Conservation (phyloP, 2,797 vertebrate genomes). For the Neomorphus geoffroyi region DNA sequence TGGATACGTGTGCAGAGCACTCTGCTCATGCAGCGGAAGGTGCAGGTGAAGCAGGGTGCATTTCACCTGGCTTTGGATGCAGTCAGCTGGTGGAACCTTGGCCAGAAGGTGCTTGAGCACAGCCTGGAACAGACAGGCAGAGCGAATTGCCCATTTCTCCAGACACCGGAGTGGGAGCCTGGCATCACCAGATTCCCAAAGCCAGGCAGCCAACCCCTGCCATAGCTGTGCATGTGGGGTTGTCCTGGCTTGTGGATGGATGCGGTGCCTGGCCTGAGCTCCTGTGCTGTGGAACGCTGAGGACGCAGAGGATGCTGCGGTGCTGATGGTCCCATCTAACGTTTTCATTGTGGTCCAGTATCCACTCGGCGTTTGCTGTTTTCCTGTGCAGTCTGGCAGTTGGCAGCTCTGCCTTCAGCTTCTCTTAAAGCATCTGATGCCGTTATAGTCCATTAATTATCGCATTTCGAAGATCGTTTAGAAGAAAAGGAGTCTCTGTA, state of each 20-base stretch:
- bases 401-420: not conserved
- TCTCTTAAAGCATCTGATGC: not conserved
- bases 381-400: not conserved
- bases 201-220: not conserved
- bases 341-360: rapidly evolving
- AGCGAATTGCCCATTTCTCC: not conserved
- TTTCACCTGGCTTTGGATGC: not conserved
- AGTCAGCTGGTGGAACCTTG: rapidly evolving
- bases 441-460: constrained; percentile 6
- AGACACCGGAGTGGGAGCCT: not conserved
- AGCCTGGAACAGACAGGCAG: not conserved
- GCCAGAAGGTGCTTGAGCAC: not conserved
- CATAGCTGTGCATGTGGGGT: not conserved
- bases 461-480: not conserved
- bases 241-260: not conserved
- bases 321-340: rapidly evolving
- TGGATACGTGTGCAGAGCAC: rapidly evolving
- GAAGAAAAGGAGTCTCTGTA: constrained; percentile 38
- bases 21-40: rapidly evolving
- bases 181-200: not conserved
- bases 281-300: rapidly evolving
- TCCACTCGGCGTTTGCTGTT: not conserved
- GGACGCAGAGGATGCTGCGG: not conserved
- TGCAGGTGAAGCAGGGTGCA: rapidly evolving
- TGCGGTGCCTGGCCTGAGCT: not conserved